These are phyloP conservation scores for Andricus quercusramuli DNA, from an alignment of 2,888 invertebrate species.

Conservation along the genomic window DNA sequence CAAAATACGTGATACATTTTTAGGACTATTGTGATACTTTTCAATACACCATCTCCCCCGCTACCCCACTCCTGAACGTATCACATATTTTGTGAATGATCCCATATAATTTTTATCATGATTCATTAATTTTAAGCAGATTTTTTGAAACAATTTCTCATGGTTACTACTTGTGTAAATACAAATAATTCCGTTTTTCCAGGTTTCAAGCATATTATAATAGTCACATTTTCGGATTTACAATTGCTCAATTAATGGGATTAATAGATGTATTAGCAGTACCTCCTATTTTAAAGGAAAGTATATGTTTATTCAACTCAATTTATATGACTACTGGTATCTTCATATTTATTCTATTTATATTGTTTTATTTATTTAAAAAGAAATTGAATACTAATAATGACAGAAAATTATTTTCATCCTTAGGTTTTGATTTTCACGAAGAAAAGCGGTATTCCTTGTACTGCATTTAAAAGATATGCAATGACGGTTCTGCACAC, in stretches of 20 bases:
- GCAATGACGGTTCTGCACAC: conserved; percentile 88
- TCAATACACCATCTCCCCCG: too few relatives aligned
- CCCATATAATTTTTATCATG: too few relatives aligned
- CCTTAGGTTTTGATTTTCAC: conserved; percentile 82
- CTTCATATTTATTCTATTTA: neutral
- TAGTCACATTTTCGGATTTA: conserved; percentile 84
- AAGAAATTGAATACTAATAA: neutral
- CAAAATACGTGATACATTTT: too few relatives aligned
- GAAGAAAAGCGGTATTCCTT: conserved; percentile 82
- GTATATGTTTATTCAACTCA: neutral
- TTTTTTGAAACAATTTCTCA: too few relatives aligned
- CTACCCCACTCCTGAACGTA: too few relatives aligned
- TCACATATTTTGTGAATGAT: too few relatives aligned
- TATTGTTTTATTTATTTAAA: neutral
- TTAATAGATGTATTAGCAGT: conserved; percentile 86
- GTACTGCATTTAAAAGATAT: conserved; percentile 86
- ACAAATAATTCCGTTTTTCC: neutral
- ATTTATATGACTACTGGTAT: neutral
- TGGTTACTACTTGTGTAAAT: too few relatives aligned
- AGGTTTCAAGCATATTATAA: conserved; percentile 86
- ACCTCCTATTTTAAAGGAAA: conserved; percentile 84
- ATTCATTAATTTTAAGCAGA: too few relatives aligned
- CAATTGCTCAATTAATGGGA: conserved; percentile 85
- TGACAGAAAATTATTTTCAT: conserved; percentile 4
- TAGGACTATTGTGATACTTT: too few relatives aligned